Conservation (phyloP, 2,888 invertebrate species). For the Drosophila mimetica region DNA sequence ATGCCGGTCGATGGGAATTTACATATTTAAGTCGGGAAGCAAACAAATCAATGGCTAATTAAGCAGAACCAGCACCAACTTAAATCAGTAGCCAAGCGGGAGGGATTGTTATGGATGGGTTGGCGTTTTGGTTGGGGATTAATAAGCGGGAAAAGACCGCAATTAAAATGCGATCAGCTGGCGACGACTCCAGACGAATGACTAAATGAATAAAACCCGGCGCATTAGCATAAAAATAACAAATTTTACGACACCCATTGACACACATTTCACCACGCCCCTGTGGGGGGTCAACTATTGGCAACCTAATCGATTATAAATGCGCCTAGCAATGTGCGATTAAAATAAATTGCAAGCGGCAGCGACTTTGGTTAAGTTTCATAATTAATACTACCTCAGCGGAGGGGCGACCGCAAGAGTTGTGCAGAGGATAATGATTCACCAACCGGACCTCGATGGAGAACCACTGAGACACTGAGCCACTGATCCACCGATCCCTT, state of each 20-base stretch:
- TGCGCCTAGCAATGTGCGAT: constrained; percentile 78
- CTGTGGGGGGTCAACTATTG: constrained; percentile 13
- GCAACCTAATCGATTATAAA: constrained; percentile 77
- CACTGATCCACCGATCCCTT: constrained; percentile 4
- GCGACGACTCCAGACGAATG: constrained; percentile 49
- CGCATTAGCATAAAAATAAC: constrained; percentile 61
- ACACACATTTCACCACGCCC: constrained; percentile 63
- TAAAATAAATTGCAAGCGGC: constrained; percentile 80
- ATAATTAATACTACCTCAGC: constrained; percentile 72
- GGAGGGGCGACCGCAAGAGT: constrained; percentile 35
- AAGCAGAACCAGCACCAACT: constrained; percentile 38
- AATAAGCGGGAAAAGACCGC: constrained; percentile 48
- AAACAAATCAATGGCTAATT: constrained; percentile 75
- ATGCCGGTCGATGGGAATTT: constrained; percentile 57
- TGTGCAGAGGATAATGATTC: constrained; percentile 58
- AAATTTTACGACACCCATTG: constrained; percentile 56
- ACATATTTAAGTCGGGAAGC: constrained; percentile 57
- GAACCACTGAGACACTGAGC: constrained; percentile 4
- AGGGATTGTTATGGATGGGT: constrained; percentile 28
- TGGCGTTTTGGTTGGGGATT: constrained; percentile 28
- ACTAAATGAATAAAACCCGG: constrained; percentile 46
- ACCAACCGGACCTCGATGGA: constrained; percentile 63
- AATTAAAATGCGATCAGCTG: constrained; percentile 74
- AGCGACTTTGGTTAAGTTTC: constrained; percentile 73
- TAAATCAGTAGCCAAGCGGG: constrained; percentile 53